Conservation (phyloP, 2,797 vertebrate species). For the Hyperoplus lanceolatus region DNA sequence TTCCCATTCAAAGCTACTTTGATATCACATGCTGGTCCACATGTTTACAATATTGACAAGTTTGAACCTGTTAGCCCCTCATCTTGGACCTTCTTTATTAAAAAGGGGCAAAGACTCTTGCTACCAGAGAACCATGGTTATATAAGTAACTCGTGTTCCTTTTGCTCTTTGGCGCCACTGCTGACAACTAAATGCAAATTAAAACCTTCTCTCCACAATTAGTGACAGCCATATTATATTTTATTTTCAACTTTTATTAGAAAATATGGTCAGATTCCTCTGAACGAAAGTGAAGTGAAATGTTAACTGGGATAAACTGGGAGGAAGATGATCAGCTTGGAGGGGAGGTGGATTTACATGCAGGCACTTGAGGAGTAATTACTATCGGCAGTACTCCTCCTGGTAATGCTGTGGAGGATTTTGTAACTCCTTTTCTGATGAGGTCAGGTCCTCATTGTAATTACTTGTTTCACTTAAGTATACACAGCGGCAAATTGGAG, state of each 20-base stretch:
- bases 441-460: slow-evolving; percentile 75
- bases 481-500: slow-evolving; percentile 56
- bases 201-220: background rate
- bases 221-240: slow-evolving; percentile 4
- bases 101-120: background rate
- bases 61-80: background rate
- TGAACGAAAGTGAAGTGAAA: too few species aligned
- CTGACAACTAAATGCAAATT: slow-evolving; percentile 6
- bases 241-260: background rate
- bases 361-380: slow-evolving; percentile 56
- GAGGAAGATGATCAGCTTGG: slow-evolving; percentile 2
- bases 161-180: background rate
- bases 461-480: slow-evolving; percentile 67
- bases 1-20: background rate
- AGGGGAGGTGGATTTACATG: slow-evolving; percentile 3
- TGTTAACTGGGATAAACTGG: slow-evolving; percentile 20
- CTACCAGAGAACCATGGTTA: background rate
- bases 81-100: background rate
- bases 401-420: slow-evolving; percentile 55
- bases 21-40: background rate
- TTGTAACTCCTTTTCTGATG: slow-evolving; percentile 64
- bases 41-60: background rate
- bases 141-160: background rate
- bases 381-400: slow-evolving; percentile 53
- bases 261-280: slow-evolving; percentile 17